Evolutionary conservation across 2,888 invertebrate species (phyloP).

Genomic region (Lepidonotus clava): DNA sequence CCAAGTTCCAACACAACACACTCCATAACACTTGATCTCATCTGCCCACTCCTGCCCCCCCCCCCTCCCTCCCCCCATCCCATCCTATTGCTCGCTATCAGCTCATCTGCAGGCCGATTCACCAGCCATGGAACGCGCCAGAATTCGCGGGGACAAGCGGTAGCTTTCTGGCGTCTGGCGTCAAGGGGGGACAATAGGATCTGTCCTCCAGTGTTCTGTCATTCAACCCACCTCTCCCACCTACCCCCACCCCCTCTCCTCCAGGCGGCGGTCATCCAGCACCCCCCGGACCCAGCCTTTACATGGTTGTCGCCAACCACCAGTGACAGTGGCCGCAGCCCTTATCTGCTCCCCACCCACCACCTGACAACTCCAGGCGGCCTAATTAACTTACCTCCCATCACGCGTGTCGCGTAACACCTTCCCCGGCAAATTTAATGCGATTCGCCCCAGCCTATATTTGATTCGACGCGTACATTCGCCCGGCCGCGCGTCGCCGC

Average conservation of each 20-base stretch:
- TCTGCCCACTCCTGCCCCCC: not conserved
- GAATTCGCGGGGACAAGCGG: slow-evolving; percentile 8
- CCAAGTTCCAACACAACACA: too few relatives aligned
- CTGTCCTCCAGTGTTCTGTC: not conserved
- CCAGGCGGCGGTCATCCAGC: too few relatives aligned
- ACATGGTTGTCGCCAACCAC: not conserved
- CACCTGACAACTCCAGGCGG: not conserved
- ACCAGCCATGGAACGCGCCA: too few relatives aligned
- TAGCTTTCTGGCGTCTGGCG: slow-evolving; percentile 27
- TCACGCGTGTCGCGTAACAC: slow-evolving; percentile 39
- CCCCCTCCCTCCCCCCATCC: not conserved
- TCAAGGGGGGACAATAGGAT: slow-evolving; percentile 30
- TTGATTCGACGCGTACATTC: slow-evolving; percentile 9
- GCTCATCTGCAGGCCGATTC: too few relatives aligned
- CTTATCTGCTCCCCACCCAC: not conserved
- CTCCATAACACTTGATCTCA: too few relatives aligned
- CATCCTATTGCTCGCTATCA: too few relatives aligned
- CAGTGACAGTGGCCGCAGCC: not conserved
- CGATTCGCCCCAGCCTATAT: not conserved
- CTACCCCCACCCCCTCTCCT: not conserved
- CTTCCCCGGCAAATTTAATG: slow-evolving; percentile 29
- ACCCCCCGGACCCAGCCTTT: not conserved
- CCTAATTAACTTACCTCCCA: slow-evolving; percentile 1
- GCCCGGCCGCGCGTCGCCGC: not conserved
- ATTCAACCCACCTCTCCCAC: not conserved